A percentile compares a stretch with the other conserved stretches of the same genome.
phyloP scores from a whole-genome alignment of 2,113 vertebrate species.

The Brachyhypopomus gauderio region DNA sequence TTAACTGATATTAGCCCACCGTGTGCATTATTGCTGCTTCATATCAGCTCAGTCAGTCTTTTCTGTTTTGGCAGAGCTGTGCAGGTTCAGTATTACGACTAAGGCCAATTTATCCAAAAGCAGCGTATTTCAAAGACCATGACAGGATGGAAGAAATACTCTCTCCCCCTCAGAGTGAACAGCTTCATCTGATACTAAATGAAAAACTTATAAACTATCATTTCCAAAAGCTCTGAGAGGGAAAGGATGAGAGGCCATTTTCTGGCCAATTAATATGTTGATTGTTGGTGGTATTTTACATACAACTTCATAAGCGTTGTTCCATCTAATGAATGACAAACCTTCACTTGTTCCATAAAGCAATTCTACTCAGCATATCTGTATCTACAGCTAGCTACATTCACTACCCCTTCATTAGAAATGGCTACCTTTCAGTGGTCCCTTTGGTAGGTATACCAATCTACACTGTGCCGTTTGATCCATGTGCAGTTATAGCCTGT shows the following conservation, averaged over 20 bases:
- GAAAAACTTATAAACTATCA: background rate
- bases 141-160: background rate
- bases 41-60: constrained; percentile 1
- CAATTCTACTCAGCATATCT: background rate
- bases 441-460: too few species aligned
- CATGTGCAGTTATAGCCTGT: too few species aligned
- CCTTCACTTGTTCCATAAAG: background rate
- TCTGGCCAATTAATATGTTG: background rate
- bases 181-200: background rate
- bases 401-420: background rate
- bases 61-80: constrained; percentile 5
- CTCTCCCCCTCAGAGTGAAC: background rate
- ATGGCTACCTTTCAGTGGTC: too few species aligned
- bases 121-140: background rate
- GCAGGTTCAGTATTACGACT: background rate
- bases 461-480: too few species aligned
- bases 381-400: background rate
- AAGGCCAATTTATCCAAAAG: background rate
- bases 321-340: background rate
- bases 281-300: constrained; percentile 3
- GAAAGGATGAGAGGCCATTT: background rate
- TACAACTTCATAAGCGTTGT: too few species aligned
- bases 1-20: background rate
- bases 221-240: constrained; percentile 1
- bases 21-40: background rate